Evolutionary conservation across 2,113 vertebrate genomes (phyloP).

Genomic region (Chaetorhynchus papuensis): DNA sequence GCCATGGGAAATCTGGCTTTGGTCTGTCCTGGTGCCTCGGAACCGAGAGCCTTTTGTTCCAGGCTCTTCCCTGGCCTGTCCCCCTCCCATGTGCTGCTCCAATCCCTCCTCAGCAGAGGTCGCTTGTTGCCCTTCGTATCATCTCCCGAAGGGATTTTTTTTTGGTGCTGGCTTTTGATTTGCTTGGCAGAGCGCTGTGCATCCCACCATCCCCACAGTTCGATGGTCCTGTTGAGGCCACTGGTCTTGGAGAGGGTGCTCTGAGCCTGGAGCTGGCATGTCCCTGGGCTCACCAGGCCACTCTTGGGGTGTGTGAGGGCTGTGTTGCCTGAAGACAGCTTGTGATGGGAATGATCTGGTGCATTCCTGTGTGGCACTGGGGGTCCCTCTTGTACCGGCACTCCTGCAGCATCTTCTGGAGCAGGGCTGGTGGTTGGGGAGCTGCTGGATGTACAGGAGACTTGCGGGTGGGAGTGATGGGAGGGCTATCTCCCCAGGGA

Average conservation of each 20-base stretch:
- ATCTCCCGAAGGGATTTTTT: neutral
- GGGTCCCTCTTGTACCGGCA: neutral
- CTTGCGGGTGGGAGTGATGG: fast-evolving
- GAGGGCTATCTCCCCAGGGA: neutral
- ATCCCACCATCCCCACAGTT: neutral
- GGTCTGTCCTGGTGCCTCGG: neutral
- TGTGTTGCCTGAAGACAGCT: neutral
- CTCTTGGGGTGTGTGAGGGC: neutral
- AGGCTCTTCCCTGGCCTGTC: neutral
- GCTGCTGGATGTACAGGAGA: neutral
- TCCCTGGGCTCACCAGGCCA: neutral
- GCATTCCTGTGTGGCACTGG: neutral
- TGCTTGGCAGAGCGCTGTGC: neutral
- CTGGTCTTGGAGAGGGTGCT: neutral
- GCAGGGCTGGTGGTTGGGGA: neutral
- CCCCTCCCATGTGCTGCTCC: neutral
- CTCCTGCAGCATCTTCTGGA: neutral
- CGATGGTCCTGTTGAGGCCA: neutral
- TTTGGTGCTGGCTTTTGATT: neutral
- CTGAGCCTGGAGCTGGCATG: neutral
- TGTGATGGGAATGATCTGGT: neutral
- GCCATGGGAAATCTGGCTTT: neutral
- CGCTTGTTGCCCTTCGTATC: conserved; percentile 26
- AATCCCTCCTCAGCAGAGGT: conserved; percentile 53
- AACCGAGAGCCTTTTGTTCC: neutral